These are phyloP conservation scores for Odontamblyopus rebecca DNA, from an alignment of 2,797 vertebrate species.

Conservation along the genomic window DNA sequence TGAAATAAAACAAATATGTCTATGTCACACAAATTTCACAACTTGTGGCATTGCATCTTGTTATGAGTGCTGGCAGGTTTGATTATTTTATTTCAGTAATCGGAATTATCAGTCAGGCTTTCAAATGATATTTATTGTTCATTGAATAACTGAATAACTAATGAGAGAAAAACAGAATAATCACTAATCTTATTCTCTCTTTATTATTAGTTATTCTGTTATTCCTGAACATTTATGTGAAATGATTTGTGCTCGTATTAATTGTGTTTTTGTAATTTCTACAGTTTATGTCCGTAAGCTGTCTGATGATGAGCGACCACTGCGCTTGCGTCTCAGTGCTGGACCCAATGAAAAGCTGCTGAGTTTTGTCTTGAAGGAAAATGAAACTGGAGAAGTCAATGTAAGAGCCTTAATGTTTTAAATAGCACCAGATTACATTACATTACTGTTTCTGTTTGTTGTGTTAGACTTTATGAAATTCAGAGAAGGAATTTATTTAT, in stretches of 20 bases:
- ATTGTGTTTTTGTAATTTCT: constrained; percentile 8
- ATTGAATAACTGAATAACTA: too few relatives aligned
- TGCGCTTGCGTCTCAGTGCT: constrained; percentile 84
- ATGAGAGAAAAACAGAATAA: too few relatives aligned
- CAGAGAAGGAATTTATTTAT: neutral
- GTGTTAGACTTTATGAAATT: neutral
- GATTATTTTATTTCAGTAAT: too few relatives aligned
- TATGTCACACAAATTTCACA: too few relatives aligned
- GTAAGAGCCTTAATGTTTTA: constrained; percentile 76
- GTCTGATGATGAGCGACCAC: constrained; percentile 83
- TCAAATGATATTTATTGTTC: neutral
- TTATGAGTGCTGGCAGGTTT: too few relatives aligned
- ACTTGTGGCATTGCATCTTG: too few relatives aligned
- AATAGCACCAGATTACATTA: neutral
- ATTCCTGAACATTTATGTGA: neutral
- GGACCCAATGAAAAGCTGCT: constrained; percentile 91
- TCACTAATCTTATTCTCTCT: too few relatives aligned
- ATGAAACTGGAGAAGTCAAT: constrained; percentile 95
- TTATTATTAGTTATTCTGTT: too few relatives aligned
- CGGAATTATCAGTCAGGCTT: neutral
- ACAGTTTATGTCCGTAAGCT: constrained; percentile 90
- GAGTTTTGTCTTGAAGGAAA: constrained; percentile 92
- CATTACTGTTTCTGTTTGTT: neutral
- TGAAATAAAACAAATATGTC: too few relatives aligned
- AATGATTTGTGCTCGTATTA: neutral